These are phyloP conservation scores for Odocoileus hemionus DNA, from an alignment of 2,113 vertebrate genomes.

Conservation along the genomic window DNA sequence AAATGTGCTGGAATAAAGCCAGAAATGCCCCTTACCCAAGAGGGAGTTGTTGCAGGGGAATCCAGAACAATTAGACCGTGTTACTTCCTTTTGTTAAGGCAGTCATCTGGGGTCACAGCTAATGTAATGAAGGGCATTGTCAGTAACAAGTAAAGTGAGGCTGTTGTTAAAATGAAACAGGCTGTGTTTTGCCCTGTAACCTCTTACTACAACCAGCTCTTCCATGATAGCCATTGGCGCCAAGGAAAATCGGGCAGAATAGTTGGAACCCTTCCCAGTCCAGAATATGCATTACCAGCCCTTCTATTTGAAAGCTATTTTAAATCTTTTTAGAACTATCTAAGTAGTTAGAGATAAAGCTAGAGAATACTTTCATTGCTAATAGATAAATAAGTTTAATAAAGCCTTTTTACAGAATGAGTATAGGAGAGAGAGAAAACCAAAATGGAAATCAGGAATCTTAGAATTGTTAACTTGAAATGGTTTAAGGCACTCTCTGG, in stretches of 20 bases:
- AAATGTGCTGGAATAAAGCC: conserved; percentile 4
- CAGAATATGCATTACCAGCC: background rate
- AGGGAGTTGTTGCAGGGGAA: conserved; percentile 38
- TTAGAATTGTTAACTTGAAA: background rate
- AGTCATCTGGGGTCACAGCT: conserved; percentile 31
- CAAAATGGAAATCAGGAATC: background rate
- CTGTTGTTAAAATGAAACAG: conserved; percentile 59
- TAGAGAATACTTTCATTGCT: background rate
- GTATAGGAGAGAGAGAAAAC: background rate
- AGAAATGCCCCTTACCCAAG: conserved; percentile 13
- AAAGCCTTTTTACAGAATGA: background rate
- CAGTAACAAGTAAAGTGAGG: conserved; percentile 31
- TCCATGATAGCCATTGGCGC: conserved; percentile 37
- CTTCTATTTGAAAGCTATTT: conserved; percentile 40
- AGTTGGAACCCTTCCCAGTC: conserved; percentile 39
- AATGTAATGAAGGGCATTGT: conserved; percentile 41
- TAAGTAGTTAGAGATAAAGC: conserved; percentile 19
- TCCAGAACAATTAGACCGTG: conserved; percentile 31
- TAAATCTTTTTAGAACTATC: conserved; percentile 6
- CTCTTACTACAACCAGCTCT: background rate
- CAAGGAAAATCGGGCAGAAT: background rate
- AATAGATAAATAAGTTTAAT: background rate
- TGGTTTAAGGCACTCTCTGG: background rate
- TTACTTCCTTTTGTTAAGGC: conserved; percentile 50
- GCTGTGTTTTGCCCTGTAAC: conserved; percentile 26